Base-by-base conservation (phyloP, 1,140 invertebrate species). In the Globodera ellingtonae region DNA sequence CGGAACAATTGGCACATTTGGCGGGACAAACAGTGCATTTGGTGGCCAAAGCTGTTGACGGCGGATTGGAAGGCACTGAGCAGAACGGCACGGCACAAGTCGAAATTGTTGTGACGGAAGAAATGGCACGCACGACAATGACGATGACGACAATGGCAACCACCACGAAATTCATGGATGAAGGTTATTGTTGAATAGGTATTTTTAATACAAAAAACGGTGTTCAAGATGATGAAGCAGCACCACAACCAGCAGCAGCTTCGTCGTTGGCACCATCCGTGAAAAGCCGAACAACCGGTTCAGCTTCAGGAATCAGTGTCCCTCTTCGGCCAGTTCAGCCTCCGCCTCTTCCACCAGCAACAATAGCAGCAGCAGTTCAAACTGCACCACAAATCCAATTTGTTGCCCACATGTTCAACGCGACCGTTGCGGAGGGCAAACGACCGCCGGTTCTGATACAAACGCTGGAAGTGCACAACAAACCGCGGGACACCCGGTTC, bases 401-500 rank as follows among this genome's bases (percentile, higher is more conserved):
- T 79, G 81, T 81, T 13, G 78, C 78, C 44, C 79, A 85, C 15
- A 86, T 47, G 78, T 89, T 79, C 79, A 88, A 83, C 24, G 78
- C 86, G 9, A 88, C 87, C 10, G 80, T 88, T 8, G 77, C 79
- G n/a, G 87, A 88, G 83, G 78, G 80, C 6, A 73, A 86, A 24
- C 84, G 87, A 21, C 84, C 87, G n/a, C 87, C 87, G 7, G 80
- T 83, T 69, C 66, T 87, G 35, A 84, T 88, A 35, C 80, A 81
- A 79, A 79, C 84, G 47, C 79, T 88, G 44, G 81, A 74, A 44
- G 82, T 88, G 24, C 72, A 82, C 70, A 88, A 87, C 56, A 88
- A 89, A 79, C 86, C 86, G 10, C 62, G 65, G 8, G 88, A 88
- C 67, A 84, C 86, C n/a, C 79, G 88, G 50, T 88, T 88, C 74